Evolutionary conservation across 2,113 vertebrate species (phyloP), one percentile per base, ranked within the genome.

Genomic region (Catagonus wagneri): DNA sequence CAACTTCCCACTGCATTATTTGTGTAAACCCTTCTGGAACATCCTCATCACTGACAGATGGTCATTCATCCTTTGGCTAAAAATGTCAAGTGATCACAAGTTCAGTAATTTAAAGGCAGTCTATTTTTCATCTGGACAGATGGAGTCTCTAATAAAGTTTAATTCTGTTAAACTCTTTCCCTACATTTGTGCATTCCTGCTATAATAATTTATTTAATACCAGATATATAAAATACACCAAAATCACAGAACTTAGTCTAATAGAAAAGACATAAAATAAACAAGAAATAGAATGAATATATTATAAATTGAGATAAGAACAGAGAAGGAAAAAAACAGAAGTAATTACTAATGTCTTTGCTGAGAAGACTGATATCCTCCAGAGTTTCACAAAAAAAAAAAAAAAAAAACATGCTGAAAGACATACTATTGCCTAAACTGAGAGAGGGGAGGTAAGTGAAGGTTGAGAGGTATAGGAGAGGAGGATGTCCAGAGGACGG

Each of bases 81-180:
- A 97, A 94, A 97, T 93, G 81, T 89, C 86, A 97, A 94, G 65
- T 83, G 90, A 83, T 91, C 54, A 88, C 78, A 66, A 88, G 50
- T 54, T 93, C 68, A 61, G 7, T 95, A 94, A 94, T 91, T 91
- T 86, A 80, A 50, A 94, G n/a, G 27, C 5, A 87, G 19, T 12
- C 19, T 69, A 91, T 71, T 95, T 88, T 86, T 34, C 83, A 66
- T 83, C 65, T 79, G 52, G 36, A 90, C 12, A 94, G 56, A 71
- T 91, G 80, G 34, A 78, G 36, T 83, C 54, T 66, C 86, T 71
- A 85, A 60, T 96, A 89, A 88, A 68, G 71, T 89, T 80, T n/a
- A 50, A 7, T 69, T 91, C 17, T 61, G 54, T 54, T 76, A 89
- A 89, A 78, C 10, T 44, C 1, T 93, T 84, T 84, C 6, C 12